Base-by-base conservation (phyloP, 1,140 invertebrate genomes). In the Formica selysi region DNA sequence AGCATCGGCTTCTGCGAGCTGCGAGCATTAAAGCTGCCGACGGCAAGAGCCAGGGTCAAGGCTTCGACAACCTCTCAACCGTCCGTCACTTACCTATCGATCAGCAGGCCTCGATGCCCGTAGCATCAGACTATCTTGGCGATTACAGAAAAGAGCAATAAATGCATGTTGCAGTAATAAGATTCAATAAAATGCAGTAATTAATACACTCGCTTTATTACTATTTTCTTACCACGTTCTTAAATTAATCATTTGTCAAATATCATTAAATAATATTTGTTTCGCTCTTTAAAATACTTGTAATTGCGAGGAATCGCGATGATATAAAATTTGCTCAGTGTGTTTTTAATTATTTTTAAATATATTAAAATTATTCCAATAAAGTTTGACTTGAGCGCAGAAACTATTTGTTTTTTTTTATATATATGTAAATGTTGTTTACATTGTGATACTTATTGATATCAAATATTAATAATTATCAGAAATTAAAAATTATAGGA, bases 11-110 rank as follows among this genome's bases (percentile, higher is more conserved):
- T 80, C 71, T 73, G 86, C 87, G 73, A 79, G 87, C 86, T 51
- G 64, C 74, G 80, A 65, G 86, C 86, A 91, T 91, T 91, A 91
- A 92, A 92, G 91, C 89, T 57, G 91, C 89, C 89, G 89, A 92
- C 87, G 85, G 36, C 54, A 83, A 87, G 81, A 91, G 48, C 85
- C 92, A 92, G 90, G 92, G 92, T 93, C 92, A 93, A 92, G 91
- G 90, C 90, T 93, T 93, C 84, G 88, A 93, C 92, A 91, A 91
- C 86, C 91, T 89, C 87, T 90, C 92, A 91, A 78, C 78, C 65
- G 76, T 89, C 91, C 87, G 88, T 92, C 92, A 90, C 76, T 74
- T 81, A 81, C 86, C 91, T 91, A 93, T 93, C 92, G 92, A 93
- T 93, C 93, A 92, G 76, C 87, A 87, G 89, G 48, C 71, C 48